Percentiles rank a stretch among this genome's conserved stretches.
phyloP scores from a whole-genome alignment of 2,113 vertebrate species.

The Lophochroa leadbeateri region DNA sequence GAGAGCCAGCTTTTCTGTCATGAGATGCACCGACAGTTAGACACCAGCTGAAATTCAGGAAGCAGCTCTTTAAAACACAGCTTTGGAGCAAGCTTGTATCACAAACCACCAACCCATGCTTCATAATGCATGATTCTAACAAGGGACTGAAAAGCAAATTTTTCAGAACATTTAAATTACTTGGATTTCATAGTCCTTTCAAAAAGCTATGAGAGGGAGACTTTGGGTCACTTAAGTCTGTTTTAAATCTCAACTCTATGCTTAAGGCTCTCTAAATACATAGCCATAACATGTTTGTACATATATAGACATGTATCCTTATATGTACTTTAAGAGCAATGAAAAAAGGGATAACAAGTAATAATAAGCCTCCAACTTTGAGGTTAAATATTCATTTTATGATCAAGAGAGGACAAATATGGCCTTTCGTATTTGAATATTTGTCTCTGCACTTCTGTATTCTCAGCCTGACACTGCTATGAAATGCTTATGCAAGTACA shows the following conservation, averaged over 20 bases:
- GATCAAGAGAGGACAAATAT: neutral
- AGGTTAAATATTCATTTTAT: constrained; percentile 8
- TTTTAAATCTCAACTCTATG: neutral
- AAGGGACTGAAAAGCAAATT: neutral
- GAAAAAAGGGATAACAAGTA: neutral
- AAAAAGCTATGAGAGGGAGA: neutral
- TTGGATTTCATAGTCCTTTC: neutral
- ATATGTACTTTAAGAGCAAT: neutral
- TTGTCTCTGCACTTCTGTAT: neutral
- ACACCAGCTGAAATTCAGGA: neutral
- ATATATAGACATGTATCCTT: neutral
- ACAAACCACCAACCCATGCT: neutral
- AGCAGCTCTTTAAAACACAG: neutral
- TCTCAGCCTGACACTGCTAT: neutral
- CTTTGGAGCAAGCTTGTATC: neutral
- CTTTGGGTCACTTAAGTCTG: neutral
- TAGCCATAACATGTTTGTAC: neutral
- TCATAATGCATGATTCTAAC: neutral
- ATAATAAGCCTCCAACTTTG: neutral
- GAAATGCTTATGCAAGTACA: neutral
- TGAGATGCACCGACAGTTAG: neutral
- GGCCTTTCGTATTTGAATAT: neutral
- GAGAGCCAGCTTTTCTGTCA: neutral
- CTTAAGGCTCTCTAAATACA: neutral
- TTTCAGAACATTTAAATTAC: neutral